Percentiles rank a stretch among this genome's conserved stretches.
Evolutionary conservation across 2,888 invertebrate species (phyloP).

Genomic region (Clistopyga incitator): DNA sequence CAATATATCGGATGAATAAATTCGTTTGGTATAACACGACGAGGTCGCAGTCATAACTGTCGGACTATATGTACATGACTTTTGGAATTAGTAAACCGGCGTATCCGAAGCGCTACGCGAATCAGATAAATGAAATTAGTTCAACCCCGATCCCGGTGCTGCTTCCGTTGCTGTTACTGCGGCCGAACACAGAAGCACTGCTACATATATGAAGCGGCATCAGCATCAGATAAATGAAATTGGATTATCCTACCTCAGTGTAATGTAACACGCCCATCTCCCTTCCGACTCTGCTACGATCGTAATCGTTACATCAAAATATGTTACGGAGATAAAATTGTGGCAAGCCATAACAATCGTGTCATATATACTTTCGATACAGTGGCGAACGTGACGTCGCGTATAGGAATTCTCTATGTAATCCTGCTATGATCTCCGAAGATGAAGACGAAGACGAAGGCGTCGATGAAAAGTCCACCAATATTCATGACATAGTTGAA

Average conservation of each 20-base stretch:
- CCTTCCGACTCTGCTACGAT: background rate
- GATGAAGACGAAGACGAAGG: no score
- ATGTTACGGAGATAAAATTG: slow-evolving; percentile 35
- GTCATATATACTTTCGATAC: background rate
- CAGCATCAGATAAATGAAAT: slow-evolving; percentile 60
- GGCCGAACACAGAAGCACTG: slow-evolving; percentile 1
- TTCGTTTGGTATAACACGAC: slow-evolving; percentile 30
- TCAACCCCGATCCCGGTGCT: slow-evolving; percentile 52
- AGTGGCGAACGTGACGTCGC: no score
- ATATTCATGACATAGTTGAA: no score
- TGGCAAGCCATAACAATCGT: slow-evolving; percentile 7
- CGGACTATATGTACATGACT: slow-evolving; percentile 46
- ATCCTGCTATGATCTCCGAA: no score
- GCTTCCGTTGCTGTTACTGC: slow-evolving; percentile 29
- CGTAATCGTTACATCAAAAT: slow-evolving; percentile 50
- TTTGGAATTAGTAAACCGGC: slow-evolving; percentile 54
- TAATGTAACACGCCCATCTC: slow-evolving; percentile 26
- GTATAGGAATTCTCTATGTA: no score
- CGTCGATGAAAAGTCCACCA: no score
- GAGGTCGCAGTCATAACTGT: slow-evolving; percentile 45
- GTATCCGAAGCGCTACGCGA: slow-evolving; percentile 45
- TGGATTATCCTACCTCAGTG: slow-evolving; percentile 53
- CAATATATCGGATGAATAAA: slow-evolving; percentile 50
- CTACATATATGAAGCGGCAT: slow-evolving; percentile 14
- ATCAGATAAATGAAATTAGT: slow-evolving; percentile 66